Evolutionary conservation across 1,140 invertebrate genomes (phyloP), one percentile per base, ranked within the genome.

Genomic region (Caenorhabditis brenneri): DNA sequence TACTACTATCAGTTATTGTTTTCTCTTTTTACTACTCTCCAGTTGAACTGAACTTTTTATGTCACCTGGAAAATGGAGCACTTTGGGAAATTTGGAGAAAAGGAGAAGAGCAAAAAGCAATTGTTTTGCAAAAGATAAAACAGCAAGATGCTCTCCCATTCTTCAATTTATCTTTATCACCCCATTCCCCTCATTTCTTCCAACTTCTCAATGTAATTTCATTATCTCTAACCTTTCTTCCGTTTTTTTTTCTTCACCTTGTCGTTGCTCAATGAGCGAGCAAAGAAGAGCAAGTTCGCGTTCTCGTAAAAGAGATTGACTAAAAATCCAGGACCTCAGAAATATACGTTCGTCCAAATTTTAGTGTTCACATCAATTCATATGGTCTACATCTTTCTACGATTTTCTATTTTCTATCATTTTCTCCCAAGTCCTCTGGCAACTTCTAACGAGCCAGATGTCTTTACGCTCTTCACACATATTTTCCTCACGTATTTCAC

Each of bases 141-240:
- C 9, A 31, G 55, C 33, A 36, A 65, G 31, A 65, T 36, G 2
- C n/a, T 5, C 36, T 74, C 24, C 65, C 65, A 74, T 31, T 74
- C 31, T 74, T 31, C 65, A 74, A 74, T 74, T 74, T 74, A 74
- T 74, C 33, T 74, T 74, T 74, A 74, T 74, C 65, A 74, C 65
- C 65, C 65, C 65, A 46, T 74, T 74, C n/a, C n/a, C 36, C 42
- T 12, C 65, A 46, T 33, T 65, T 65, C 58, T 65, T 42, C 65
- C 10, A 5, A 36, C 33, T 24, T 27, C 65, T 42, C 65, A 33
- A 33, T 74, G 36, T 74, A 33, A 42, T 74, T 74, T 74, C 65
- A 74, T 74, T 74, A 74, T 74, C 65, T 74, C 65, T 74, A 74
- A 74, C 65, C 36, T 74, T 74, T 74, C 55, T 65, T 65, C 27